Percentiles rank a stretch among this genome's conserved stretches.
phyloP scores from a whole-genome alignment of 2,797 vertebrate genomes.

The Pangasius djambal region DNA sequence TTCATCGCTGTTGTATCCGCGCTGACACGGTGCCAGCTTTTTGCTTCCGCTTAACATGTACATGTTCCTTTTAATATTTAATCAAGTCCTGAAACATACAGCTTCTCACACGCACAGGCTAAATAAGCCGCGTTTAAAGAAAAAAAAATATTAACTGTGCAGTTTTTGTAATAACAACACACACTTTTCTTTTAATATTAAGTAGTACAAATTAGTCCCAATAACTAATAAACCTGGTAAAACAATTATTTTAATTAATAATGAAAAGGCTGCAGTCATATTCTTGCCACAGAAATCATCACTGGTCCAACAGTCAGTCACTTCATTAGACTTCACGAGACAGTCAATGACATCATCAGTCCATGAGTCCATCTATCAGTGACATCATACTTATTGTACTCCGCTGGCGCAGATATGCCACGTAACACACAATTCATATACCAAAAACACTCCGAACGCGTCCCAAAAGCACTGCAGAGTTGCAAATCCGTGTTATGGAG shows the following conservation, averaged over 20 bases:
- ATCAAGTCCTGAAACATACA: background rate
- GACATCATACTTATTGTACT: constrained; percentile 44
- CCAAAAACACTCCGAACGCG: background rate
- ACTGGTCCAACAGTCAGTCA: constrained; percentile 46
- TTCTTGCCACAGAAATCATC: constrained; percentile 42
- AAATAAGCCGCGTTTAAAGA: background rate
- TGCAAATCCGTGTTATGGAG: background rate
- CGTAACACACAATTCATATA: background rate
- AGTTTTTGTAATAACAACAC: background rate
- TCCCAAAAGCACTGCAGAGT: constrained; percentile 19
- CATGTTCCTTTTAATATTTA: background rate
- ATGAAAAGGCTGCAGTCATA: constrained; percentile 31
- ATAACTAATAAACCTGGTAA: constrained; percentile 4
- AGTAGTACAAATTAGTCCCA: background rate
- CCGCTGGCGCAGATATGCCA: constrained; percentile 39
- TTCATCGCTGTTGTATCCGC: constrained; percentile 39
- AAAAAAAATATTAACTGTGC: background rate
- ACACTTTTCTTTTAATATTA: constrained; percentile 8
- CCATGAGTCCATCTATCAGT: constrained; percentile 31
- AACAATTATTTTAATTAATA: background rate
- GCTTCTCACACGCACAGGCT: constrained; percentile 1
- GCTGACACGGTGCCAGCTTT: constrained; percentile 24
- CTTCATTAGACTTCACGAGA: constrained; percentile 39
- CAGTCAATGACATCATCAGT: constrained; percentile 36
- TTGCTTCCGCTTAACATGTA: background rate